Percentiles rank a stretch among this genome's conserved stretches.
phyloP scores from a whole-genome alignment of 2,888 invertebrate genomes.

The Schizotus pectinicornis region DNA sequence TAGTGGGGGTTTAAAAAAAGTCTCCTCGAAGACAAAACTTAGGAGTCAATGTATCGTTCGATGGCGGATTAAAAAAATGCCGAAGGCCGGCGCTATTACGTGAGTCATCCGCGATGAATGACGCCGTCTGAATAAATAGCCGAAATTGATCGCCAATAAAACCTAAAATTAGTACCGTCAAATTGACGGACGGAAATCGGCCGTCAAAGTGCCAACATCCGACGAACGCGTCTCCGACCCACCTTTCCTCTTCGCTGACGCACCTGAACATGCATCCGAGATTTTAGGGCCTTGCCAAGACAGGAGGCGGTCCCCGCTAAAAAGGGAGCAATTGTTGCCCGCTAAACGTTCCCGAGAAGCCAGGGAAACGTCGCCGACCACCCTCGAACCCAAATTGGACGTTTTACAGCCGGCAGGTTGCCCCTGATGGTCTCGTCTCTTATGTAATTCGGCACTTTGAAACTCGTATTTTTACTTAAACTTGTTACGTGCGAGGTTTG shows the following conservation, averaged over 20 bases:
- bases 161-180: slow-evolving; percentile 1
- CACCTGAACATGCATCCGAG: slow-evolving; percentile 35
- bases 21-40: no score
- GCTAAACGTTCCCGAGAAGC: slow-evolving; percentile 29
- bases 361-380: slow-evolving; percentile 21
- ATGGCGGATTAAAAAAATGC: neutral
- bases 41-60: neutral
- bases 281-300: slow-evolving; percentile 32
- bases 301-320: slow-evolving; percentile 28
- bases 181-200: neutral
- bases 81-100: neutral
- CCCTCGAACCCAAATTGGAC: slow-evolving; percentile 26
- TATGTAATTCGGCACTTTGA: slow-evolving; percentile 16
- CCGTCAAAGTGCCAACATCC: slow-evolving; percentile 22
- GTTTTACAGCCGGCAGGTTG: slow-evolving; percentile 21
- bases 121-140: neutral
- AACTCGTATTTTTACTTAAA: slow-evolving; percentile 12
- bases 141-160: neutral
- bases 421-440: slow-evolving; percentile 18
- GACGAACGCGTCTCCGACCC: slow-evolving; percentile 21
- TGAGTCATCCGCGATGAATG: neutral
- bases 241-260: slow-evolving; percentile 33
- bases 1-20: no score
- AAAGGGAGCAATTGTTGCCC: slow-evolving; percentile 36
- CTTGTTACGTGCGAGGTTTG: neutral